Conservation (phyloP, 1,140 invertebrate genomes). For the Dendrolimus kikuchii region DNA sequence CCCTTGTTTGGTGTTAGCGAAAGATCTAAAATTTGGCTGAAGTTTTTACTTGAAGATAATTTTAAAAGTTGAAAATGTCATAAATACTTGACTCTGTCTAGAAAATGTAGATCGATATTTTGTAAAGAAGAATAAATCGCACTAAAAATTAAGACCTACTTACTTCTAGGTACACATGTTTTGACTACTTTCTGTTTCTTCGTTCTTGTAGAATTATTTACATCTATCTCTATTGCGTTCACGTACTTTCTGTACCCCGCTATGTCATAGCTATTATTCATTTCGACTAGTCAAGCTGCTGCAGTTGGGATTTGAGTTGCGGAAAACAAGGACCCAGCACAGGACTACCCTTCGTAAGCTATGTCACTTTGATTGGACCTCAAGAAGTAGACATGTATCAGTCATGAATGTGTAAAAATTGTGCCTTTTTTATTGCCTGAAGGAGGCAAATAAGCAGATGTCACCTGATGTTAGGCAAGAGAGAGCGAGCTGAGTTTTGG, state of each 20-base stretch:
- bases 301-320: conserved; percentile 9
- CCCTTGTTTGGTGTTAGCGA: too few species aligned
- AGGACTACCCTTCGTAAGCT: conserved; percentile 9
- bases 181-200: conserved; percentile 11
- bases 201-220: conserved; percentile 5
- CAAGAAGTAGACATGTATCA: conserved; percentile 12
- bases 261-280: conserved; percentile 9
- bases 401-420: neutral
- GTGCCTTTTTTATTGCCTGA: neutral
- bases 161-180: conserved; percentile 9
- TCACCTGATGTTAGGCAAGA: neutral
- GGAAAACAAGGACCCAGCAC: conserved; percentile 11
- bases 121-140: neutral
- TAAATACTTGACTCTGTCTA: too few species aligned
- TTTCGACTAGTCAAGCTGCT: conserved; percentile 9
- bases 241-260: conserved; percentile 15
- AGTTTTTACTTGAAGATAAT: too few species aligned
- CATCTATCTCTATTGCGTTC: conserved; percentile 2
- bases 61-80: too few species aligned
- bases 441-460: neutral
- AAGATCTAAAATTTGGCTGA: too few species aligned
- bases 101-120: too few species aligned
- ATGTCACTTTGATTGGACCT: conserved; percentile 3
- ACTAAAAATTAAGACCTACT: conserved; percentile 3
- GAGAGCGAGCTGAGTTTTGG: neutral